Evolutionary conservation across 2,113 vertebrate genomes (phyloP).

Genomic region (Thunnus maccoyii): DNA sequence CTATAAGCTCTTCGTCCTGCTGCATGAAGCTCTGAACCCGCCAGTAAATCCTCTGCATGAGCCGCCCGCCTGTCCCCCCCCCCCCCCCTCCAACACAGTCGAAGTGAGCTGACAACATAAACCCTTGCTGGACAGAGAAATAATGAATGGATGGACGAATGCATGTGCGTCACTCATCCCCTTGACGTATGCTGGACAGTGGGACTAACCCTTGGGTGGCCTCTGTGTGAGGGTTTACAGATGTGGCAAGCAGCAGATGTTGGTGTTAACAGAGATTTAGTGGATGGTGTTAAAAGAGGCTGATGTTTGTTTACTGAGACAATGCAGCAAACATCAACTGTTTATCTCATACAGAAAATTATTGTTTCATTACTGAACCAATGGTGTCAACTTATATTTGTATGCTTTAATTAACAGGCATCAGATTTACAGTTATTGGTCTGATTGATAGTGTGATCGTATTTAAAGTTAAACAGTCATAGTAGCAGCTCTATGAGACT

Average conservation of each 20-base stretch:
- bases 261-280: slow-evolving; percentile 29
- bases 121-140: slow-evolving; percentile 52
- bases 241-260: slow-evolving; percentile 39
- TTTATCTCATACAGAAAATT: background rate
- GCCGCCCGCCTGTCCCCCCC: background rate
- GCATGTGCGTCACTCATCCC: slow-evolving; percentile 24
- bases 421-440: too few species aligned
- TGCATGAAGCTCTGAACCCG: slow-evolving; percentile 27
- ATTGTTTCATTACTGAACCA: too few species aligned
- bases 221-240: slow-evolving; percentile 2
- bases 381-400: too few species aligned
- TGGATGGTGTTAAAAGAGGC: slow-evolving; percentile 38
- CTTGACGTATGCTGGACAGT: slow-evolving; percentile 25
- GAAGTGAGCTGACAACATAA: slow-evolving; percentile 45
- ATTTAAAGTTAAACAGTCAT: too few species aligned
- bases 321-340: background rate
- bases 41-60: slow-evolving; percentile 41
- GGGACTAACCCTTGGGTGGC: background rate
- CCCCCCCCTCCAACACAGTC: slow-evolving; percentile 20
- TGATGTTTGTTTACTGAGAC: slow-evolving; percentile 18
- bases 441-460: too few species aligned
- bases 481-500: too few species aligned
- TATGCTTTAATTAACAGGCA: too few species aligned
- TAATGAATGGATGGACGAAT: slow-evolving; percentile 50
- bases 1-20: slow-evolving; percentile 26